Evolutionary conservation across 2,113 vertebrate genomes (phyloP).

Genomic region (Callopanchax toddi): DNA sequence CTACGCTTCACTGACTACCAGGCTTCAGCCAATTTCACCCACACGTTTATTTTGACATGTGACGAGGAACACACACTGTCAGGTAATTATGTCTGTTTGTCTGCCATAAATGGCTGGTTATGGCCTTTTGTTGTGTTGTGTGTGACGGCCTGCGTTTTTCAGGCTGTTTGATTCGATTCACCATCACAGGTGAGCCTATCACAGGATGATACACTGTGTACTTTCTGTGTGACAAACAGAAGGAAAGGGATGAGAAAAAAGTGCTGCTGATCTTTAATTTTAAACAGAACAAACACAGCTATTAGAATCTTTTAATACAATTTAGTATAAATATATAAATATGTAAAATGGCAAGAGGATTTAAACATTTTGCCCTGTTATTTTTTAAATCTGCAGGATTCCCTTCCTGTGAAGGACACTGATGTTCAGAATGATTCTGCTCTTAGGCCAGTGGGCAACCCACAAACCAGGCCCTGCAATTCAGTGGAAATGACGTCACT

Average conservation of each 20-base stretch:
- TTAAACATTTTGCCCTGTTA: not conserved
- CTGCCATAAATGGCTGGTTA: conserved; percentile 50
- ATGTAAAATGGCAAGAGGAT: not conserved
- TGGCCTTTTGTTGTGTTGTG: conserved; percentile 30
- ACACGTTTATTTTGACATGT: conserved; percentile 72
- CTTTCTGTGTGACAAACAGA: not conserved
- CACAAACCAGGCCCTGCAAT: conserved; percentile 27
- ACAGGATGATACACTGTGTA: not conserved
- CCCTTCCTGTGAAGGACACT: not conserved
- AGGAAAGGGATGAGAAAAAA: too few species aligned
- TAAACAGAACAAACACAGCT: too few species aligned
- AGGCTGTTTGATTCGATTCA: conserved; percentile 15
- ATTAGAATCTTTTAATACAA: too few species aligned
- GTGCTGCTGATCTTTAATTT: too few species aligned
- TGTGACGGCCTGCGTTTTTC: conserved; percentile 22
- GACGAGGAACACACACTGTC: conserved; percentile 58
- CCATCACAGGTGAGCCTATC: conserved; percentile 17
- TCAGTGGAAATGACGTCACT: conserved; percentile 61
- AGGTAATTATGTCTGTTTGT: conserved; percentile 54
- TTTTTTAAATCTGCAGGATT: not conserved
- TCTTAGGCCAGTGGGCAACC: conserved; percentile 31
- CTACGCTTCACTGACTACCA: conserved; percentile 61
- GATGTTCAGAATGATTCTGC: conserved; percentile 8
- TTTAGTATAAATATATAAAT: too few species aligned
- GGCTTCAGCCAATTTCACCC: conserved; percentile 68